Conservation (phyloP, 2,113 vertebrate genomes). For the Mesoclemmys tuberculata region DNA sequence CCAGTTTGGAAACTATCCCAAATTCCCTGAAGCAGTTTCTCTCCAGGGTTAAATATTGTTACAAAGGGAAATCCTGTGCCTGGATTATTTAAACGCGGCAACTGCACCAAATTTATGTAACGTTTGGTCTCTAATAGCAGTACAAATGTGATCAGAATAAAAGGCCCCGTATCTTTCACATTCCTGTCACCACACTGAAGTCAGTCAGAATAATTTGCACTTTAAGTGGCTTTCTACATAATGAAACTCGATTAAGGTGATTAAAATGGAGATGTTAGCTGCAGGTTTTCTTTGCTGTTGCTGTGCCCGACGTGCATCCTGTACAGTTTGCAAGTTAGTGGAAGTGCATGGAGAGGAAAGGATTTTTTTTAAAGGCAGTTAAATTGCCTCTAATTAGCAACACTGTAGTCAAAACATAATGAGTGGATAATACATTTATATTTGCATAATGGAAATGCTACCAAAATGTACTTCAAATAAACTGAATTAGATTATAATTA, state of each 20-base stretch:
- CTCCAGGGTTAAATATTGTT: neutral
- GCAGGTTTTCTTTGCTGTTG: conserved; percentile 51
- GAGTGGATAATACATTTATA: conserved; percentile 72
- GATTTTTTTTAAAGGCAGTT: conserved; percentile 46
- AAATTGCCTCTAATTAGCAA: conserved; percentile 74
- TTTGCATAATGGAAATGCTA: conserved; percentile 70
- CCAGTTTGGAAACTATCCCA: neutral
- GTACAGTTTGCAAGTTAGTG: conserved; percentile 43
- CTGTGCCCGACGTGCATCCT: conserved; percentile 21
- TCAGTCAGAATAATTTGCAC: neutral
- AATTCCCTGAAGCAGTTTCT: neutral
- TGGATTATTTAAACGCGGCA: fast-evolving
- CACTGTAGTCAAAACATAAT: conserved; percentile 70
- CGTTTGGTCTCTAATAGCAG: neutral
- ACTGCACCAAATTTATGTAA: neutral
- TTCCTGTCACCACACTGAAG: neutral
- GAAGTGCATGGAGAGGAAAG: conserved; percentile 44
- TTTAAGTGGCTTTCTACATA: conserved; percentile 51
- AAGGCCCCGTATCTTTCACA: neutral
- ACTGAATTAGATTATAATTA: conserved; percentile 69
- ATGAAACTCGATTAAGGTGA: conserved; percentile 65
- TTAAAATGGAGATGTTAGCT: conserved; percentile 47
- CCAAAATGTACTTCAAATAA: conserved; percentile 68
- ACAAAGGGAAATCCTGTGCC: fast-evolving
- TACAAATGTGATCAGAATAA: neutral